Evolutionary conservation across 1,140 invertebrate genomes (phyloP).

Genomic region (Arion vulgaris): DNA sequence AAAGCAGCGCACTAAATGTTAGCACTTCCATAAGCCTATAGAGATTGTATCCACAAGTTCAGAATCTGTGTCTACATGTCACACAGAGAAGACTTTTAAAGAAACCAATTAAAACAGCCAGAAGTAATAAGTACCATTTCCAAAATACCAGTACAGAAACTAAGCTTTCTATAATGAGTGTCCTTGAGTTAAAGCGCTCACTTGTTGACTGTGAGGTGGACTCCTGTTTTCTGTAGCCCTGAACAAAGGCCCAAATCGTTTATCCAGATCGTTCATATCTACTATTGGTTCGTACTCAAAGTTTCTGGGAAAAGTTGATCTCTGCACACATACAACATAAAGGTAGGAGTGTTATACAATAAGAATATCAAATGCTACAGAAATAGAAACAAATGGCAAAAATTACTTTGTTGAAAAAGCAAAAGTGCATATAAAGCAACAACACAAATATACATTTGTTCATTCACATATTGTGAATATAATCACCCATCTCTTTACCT

Average conservation of each 20-base stretch:
- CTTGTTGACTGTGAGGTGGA: conserved; percentile 4
- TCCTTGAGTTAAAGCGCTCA: conserved; percentile 14
- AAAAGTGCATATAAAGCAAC: not conserved
- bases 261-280: conserved; percentile 31
- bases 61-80: too few relatives aligned
- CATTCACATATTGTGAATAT: not conserved
- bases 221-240: not conserved
- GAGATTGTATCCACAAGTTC: too few relatives aligned
- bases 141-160: too few relatives aligned
- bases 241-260: conserved; percentile 20
- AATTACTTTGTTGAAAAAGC: not conserved
- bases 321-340: conserved; percentile 8
- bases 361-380: not conserved
- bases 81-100: too few relatives aligned
- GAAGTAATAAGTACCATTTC: too few relatives aligned
- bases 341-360: not conserved
- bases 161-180: not conserved
- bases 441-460: not conserved
- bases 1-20: too few relatives aligned
- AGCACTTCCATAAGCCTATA: too few relatives aligned
- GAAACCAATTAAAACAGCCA: too few relatives aligned
- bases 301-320: not conserved
- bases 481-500: too few relatives aligned
- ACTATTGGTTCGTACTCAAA: conserved; percentile 37
- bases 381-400: not conserved